These are phyloP conservation scores for Neoaliturus tenellus DNA, from an alignment of 2,888 invertebrate genomes.

Conservation along the genomic window DNA sequence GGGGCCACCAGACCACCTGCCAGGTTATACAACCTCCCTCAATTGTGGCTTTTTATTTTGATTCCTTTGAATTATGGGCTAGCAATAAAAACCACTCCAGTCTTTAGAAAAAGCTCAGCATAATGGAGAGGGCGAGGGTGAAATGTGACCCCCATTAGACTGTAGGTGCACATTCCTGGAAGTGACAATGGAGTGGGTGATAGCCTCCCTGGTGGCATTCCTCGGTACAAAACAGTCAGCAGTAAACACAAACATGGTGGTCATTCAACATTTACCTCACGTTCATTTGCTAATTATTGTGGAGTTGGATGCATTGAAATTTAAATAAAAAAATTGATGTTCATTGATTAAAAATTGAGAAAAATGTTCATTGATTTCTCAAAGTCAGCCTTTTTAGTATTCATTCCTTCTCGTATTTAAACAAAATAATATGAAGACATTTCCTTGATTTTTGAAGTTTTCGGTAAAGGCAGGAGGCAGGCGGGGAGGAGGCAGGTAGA, in stretches of 20 bases:
- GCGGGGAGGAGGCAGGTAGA: neutral
- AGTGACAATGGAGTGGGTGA: slow-evolving; percentile 34
- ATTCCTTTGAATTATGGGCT: slow-evolving; percentile 46
- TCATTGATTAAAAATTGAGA: too few relatives aligned
- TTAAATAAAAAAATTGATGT: too few relatives aligned
- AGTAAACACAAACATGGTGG: neutral
- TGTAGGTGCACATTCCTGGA: slow-evolving; percentile 39
- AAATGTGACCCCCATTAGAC: slow-evolving; percentile 47
- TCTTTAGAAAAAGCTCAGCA: slow-evolving; percentile 20
- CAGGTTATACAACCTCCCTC: slow-evolving; percentile 35
- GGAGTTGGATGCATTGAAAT: too few relatives aligned
- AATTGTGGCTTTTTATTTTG: slow-evolving; percentile 53
- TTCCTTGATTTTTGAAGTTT: too few relatives aligned
- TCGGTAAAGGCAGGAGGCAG: neutral
- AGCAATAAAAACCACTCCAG: slow-evolving; percentile 43
- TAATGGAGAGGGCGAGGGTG: slow-evolving; percentile 39
- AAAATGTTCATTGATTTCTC: too few relatives aligned
- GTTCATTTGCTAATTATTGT: too few relatives aligned
- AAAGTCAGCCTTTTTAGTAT: too few relatives aligned
- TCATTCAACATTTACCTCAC: too few relatives aligned
- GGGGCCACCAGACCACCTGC: slow-evolving; percentile 51
- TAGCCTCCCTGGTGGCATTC: neutral
- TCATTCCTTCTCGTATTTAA: too few relatives aligned
- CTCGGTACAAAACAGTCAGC: neutral
- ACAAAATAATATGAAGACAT: too few relatives aligned